Evolutionary conservation across 2,113 vertebrate species (phyloP), one percentile per base, ranked within the genome.

Genomic region (Lipophrys pholis): DNA sequence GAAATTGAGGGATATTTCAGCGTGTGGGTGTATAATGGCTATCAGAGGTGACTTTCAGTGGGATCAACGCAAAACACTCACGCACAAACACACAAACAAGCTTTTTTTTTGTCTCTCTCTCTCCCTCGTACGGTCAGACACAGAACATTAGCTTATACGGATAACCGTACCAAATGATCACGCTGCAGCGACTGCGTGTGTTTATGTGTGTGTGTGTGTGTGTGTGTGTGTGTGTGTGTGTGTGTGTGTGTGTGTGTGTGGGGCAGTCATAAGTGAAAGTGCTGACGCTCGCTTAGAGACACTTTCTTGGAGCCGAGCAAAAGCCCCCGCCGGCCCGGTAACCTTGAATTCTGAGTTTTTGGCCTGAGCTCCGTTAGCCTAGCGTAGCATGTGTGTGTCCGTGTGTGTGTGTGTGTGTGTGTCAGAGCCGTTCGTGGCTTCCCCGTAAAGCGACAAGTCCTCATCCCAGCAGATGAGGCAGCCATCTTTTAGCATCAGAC

Each of bases 1-100:
- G 72, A 84, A 88, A 90, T 75, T 42, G 85, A 89, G 87, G 88
- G 85, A 86, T 89, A 81, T 87, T 88, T 89, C 46, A 65, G 81
- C 8, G 49, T 10, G 86, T 89, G 89, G 84, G 89, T 77, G 87
- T 87, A 77, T 88, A 90, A 88, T 87, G 87, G 87, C 81, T 77
- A 83, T 87, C 86, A 90, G 87, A 90, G 87, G 90, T 92, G 90
- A 90, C 87, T 89, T 90, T 90, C 83, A 87, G 84, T 86, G 83
- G 83, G 89, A 90, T 89, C 79, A 87, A 87, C 84, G 80, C 72
- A 76, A 85, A 83, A 84, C 78, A 80, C 78, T 78, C 62, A 72
- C 63, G 7, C 79, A 79, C 71, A 86, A 78, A 86, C 81, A 87
- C 80, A 87, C 88, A 87, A 86, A 86, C 87, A 87, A 80, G 63